Base-by-base conservation (phyloP, 2,888 invertebrate species). In the Cyclophora punctaria region DNA sequence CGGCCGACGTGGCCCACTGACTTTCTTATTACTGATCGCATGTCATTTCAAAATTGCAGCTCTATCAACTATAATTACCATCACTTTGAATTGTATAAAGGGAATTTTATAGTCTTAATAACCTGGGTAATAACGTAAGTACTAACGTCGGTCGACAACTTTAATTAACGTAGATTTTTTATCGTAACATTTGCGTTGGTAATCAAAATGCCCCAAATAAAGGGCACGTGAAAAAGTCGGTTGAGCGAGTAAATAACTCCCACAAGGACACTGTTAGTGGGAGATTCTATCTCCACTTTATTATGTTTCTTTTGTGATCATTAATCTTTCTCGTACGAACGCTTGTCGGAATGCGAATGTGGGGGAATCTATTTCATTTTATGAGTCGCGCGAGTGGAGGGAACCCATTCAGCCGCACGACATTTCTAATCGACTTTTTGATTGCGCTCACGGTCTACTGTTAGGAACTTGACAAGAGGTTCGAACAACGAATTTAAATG, bases 221-320 rank as follows among this genome's bases (percentile, higher is more conserved):
- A 78, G 75, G 80, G 72, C 78, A 81, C 75, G 81, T 80, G 83
- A 85, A 85, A 86, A 86, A 85, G 80, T 80, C 80, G 80, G 75
- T 73, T 73, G 67, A 68, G 76, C 73, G 71, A 85, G 84, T 84
- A 87, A 87, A 87, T 87, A 86, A 83, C 84, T 85, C 85, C 84
- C 87, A 71, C 87, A 87, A 87, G 86, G 87, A 88, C 87, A 86
- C 87, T 81, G 87, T 86, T 86, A 87, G 87, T 83, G 83, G 86
- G 72, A 87, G 87, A 88, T 88, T 82, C 83, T 86, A 88, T 88
- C 87, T 87, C 78, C 80, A 82, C 80, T 86, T 87, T 88, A 87
- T 88, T 88, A 87, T 87, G 87, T 88, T 88, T 86, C 86, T 87
- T 88, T 87, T 88, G 87, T 86, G 88, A 87, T 87, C 88, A 88